Percentiles rank a stretch among this genome's conserved stretches.
These are phyloP conservation scores for Zaprionus africanus DNA, from an alignment of 1,140 invertebrate genomes.

Conservation along the genomic window DNA sequence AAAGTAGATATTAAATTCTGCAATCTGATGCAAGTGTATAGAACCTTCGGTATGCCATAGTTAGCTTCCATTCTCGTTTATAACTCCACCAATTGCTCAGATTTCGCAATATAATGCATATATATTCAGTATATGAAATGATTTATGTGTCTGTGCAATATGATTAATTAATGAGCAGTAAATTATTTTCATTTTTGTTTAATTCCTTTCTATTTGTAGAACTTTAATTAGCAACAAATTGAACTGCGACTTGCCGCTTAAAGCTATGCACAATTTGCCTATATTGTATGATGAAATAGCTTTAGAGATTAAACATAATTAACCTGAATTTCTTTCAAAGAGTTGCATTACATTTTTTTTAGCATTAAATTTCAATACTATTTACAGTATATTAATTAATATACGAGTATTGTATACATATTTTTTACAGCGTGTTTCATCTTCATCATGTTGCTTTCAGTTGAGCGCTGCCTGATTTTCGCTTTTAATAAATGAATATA, in stretches of 20 bases:
- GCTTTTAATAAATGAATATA: slow-evolving; percentile 45
- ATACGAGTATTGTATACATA: not conserved
- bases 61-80: not conserved
- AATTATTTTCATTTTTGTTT: slow-evolving; percentile 9
- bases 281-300: not conserved
- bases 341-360: not conserved
- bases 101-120: not conserved
- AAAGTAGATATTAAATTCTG: too few relatives aligned
- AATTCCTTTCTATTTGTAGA: not conserved
- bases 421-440: slow-evolving; percentile 22
- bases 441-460: slow-evolving; percentile 4
- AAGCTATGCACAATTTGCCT: not conserved
- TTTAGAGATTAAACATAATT: not conserved
- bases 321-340: not conserved
- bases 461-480: slow-evolving; percentile 14
- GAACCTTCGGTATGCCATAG: too few relatives aligned
- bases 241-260: not conserved
- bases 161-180: slow-evolving; percentile 4
- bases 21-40: too few relatives aligned
- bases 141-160: slow-evolving; percentile 2
- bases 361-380: not conserved
- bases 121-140: slow-evolving; percentile 2
- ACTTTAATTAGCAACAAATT: not conserved
- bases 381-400: not conserved
- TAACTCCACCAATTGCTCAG: not conserved